Base-by-base conservation (phyloP, 2,888 invertebrate species). In the Acronicta alni region DNA sequence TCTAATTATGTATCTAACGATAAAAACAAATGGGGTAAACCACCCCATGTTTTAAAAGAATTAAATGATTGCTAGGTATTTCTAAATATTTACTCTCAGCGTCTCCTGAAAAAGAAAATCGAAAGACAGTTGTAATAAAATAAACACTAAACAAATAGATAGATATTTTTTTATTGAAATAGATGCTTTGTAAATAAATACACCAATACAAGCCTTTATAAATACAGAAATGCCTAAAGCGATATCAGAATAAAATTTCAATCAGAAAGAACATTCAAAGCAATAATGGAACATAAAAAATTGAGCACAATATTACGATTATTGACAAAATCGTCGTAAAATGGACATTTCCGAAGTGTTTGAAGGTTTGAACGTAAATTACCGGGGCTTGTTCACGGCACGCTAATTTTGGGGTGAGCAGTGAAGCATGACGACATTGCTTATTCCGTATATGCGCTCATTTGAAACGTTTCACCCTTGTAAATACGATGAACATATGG, bases 391-490 rank as follows among this genome's bases (percentile, higher is more conserved):
- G 61, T 77, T 73, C 64, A 71, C 71, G 62, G 60, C 53, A 59
- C 61, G 61, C 57, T 73, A 58, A 75, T 75, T 72, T 73, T 30
- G 59, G 65, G 67, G 72, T 61, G 69, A 46, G 70, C 75, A 76
- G 55, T 62, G 75, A 72, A 59, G 62, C 73, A 68, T 77, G 71
- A 67, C 57, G 70, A 62, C 69, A 83, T 82, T 82, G 83, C 72
- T 75, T 76, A 82, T 82, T 81, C 75, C 41, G 53, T 63, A 71
- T 70, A 76, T 64, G 75, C 74, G 75, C 76, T 69, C 77, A 66
- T 80, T 81, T 76, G 68, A 73, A 68, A 66, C 56, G 47, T 51
- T 58, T 52, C 45, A 46, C 41, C 58, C 43, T 44, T 48, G 46
- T 57, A 59, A 53, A 66, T 57, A 68, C 48, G 14, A 46, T 42